Percentiles rank a stretch among this genome's conserved stretches.
Conservation (phyloP, 2,113 vertebrate species). For the Colossoma macropomum region DNA sequence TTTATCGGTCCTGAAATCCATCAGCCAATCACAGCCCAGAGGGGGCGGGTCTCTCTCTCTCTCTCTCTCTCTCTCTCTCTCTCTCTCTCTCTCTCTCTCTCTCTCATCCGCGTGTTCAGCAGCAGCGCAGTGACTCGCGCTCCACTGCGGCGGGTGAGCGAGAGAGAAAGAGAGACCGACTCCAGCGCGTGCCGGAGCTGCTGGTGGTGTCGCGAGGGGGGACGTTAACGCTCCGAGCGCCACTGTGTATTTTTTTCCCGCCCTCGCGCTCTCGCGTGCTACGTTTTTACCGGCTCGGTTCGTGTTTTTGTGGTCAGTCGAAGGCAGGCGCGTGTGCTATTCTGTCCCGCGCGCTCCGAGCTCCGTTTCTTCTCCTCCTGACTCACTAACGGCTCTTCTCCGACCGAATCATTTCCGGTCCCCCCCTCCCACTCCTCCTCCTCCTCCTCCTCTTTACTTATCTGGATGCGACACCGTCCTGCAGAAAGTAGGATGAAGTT, state of each 20-base stretch:
- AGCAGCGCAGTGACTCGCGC: slow-evolving; percentile 53
- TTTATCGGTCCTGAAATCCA: slow-evolving; percentile 47
- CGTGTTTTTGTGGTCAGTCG: too few species aligned
- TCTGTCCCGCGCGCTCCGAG: too few species aligned
- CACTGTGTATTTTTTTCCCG: too few species aligned
- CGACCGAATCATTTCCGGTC: too few species aligned
- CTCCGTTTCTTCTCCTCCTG: too few species aligned
- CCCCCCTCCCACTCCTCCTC: not conserved
- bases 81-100: slow-evolving; percentile 20
- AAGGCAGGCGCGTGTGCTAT: too few species aligned
- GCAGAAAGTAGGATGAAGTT: slow-evolving; percentile 70
- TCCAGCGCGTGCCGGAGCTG: slow-evolving; percentile 25
- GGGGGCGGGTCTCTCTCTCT: slow-evolving; percentile 49
- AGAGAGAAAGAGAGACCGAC: slow-evolving; percentile 49
- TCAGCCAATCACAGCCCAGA: slow-evolving; percentile 64
- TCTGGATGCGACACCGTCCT: slow-evolving; percentile 56
- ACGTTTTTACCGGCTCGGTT: too few species aligned
- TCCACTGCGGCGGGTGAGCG: slow-evolving; percentile 61
- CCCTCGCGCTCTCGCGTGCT: too few species aligned
- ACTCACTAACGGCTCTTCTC: too few species aligned
- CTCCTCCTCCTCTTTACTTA: not conserved
- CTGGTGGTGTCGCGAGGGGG: slow-evolving; percentile 9
- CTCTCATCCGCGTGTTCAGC: slow-evolving; percentile 78
- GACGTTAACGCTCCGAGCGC: too few species aligned
- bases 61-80: slow-evolving; percentile 54